Percentiles rank a stretch among this genome's conserved stretches.
Conservation (phyloP, 2,797 vertebrate genomes). For the Coreius guichenoti region DNA sequence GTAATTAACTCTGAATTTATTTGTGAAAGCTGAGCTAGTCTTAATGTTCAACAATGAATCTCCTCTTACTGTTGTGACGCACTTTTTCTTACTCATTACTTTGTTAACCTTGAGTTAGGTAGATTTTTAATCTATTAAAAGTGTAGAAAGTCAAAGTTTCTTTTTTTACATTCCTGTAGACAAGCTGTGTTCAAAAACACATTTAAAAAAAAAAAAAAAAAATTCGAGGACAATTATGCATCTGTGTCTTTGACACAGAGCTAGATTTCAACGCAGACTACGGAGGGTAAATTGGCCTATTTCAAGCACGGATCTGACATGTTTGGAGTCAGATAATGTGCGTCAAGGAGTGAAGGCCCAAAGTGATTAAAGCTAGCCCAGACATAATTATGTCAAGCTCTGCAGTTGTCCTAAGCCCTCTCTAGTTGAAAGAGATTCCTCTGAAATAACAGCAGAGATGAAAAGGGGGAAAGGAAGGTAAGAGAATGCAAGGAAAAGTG, state of each 20-base stretch:
- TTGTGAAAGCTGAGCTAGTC: constrained; percentile 64
- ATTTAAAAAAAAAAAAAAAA: constrained; percentile 61
- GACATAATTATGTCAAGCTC: constrained; percentile 81
- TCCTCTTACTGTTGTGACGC: constrained; percentile 50
- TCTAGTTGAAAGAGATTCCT: constrained; percentile 82
- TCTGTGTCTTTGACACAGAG: constrained; percentile 67
- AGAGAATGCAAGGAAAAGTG: constrained; percentile 59
- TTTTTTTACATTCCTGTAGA: constrained; percentile 44
- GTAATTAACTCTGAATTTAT: constrained; percentile 72
- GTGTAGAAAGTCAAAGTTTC: constrained; percentile 67
- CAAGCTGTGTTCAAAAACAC: constrained; percentile 54
- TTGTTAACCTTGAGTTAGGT: constrained; percentile 76
- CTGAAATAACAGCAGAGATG: constrained; percentile 67
- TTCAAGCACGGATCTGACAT: constrained; percentile 72
- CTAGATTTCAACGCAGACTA: constrained; percentile 68
- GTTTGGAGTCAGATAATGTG: constrained; percentile 75
- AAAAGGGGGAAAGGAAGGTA: constrained; percentile 64
- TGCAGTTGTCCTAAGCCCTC: constrained; percentile 76
- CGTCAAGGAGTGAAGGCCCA: constrained; percentile 74
- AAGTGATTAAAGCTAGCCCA: constrained; percentile 82
- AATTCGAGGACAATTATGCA: constrained; percentile 69
- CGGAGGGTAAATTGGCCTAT: constrained; percentile 78
- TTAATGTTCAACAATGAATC: constrained; percentile 65
- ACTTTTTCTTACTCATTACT: constrained; percentile 61
- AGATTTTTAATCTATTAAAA: constrained; percentile 76